Percentiles rank a stretch among this genome's conserved stretches.
Evolutionary conservation across 2,888 invertebrate genomes (phyloP).

Genomic region (Tiliacea aurago): DNA sequence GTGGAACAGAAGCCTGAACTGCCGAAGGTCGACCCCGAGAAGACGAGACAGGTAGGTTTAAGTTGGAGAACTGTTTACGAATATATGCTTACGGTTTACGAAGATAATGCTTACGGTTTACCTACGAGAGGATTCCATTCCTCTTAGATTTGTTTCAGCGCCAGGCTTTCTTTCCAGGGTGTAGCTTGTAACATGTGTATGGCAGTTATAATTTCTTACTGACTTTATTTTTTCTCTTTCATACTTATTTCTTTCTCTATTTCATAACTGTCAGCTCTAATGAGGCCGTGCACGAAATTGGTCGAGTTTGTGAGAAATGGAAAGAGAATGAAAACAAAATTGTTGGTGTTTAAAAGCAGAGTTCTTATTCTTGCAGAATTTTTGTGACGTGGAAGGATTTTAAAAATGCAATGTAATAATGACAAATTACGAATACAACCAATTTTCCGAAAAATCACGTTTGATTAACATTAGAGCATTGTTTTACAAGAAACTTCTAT

Average conservation of each 20-base stretch:
- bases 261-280: neutral
- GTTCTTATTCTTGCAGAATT: neutral
- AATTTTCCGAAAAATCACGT: neutral
- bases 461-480: neutral
- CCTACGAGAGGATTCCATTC: too few species aligned
- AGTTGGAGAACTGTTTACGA: neutral
- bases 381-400: neutral
- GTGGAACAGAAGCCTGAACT: slow-evolving; percentile 78
- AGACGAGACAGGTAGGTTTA: slow-evolving; percentile 81
- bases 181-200: too few species aligned
- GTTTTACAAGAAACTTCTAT: neutral
- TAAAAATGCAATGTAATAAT: too few species aligned
- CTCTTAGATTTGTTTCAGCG: neutral
- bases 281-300: neutral
- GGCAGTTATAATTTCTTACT: neutral
- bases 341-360: too few species aligned
- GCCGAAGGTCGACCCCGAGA: slow-evolving; percentile 84
- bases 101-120: neutral
- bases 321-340: too few species aligned
- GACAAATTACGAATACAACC: too few species aligned
- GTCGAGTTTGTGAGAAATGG: too few species aligned
- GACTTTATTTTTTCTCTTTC: neutral
- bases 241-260: neutral
- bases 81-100: too few species aligned
- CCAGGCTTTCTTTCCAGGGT: neutral